These are phyloP conservation scores for Tragelaphus imberbis DNA, from an alignment of 2,113 vertebrate species.

Conservation along the genomic window DNA sequence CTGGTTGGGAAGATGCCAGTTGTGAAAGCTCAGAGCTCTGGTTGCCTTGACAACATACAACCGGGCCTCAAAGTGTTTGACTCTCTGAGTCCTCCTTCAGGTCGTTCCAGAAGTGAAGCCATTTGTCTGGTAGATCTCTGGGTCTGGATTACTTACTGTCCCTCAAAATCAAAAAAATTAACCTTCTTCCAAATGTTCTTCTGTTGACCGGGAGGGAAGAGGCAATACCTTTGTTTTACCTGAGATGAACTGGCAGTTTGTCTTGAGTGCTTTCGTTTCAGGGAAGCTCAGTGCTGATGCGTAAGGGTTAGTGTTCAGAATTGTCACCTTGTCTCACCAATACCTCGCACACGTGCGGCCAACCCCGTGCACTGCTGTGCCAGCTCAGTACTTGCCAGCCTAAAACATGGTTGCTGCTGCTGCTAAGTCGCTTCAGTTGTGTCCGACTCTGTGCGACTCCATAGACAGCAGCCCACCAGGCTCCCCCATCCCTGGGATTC, in stretches of 20 bases:
- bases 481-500: too few relatives aligned
- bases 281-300: background rate
- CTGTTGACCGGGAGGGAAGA: background rate
- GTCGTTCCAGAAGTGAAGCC: background rate
- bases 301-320: background rate
- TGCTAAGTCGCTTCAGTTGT: too few relatives aligned
- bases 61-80: background rate
- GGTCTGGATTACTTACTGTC: background rate
- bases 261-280: fast-evolving
- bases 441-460: too few relatives aligned
- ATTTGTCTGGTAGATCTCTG: background rate
- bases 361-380: background rate
- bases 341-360: fast-evolving
- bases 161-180: background rate
- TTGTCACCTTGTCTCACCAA: background rate
- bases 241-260: background rate
- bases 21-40: background rate
- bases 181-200: background rate
- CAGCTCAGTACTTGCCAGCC: background rate
- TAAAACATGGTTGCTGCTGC: too few relatives aligned
- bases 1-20: background rate
- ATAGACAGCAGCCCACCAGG: too few relatives aligned
- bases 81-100: background rate
- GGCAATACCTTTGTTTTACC: background rate
- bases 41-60: constrained; percentile 59